A percentile compares a stretch with the other conserved stretches of the same genome.
These are phyloP conservation scores for Rosalia funebris DNA, from an alignment of 2,888 invertebrate species.

Conservation along the genomic window DNA sequence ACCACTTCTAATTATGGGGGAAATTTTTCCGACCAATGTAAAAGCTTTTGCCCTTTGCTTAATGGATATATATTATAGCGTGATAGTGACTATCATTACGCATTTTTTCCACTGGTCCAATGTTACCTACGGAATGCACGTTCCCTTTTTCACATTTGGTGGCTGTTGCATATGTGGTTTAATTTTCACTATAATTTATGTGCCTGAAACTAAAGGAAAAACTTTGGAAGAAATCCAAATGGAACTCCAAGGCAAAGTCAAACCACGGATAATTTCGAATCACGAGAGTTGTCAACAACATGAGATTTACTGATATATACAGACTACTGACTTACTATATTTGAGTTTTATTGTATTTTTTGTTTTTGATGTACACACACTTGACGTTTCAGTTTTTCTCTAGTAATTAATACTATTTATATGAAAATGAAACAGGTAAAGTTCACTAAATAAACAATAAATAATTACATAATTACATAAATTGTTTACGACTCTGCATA, in stretches of 20 bases:
- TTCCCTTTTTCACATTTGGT: constrained; percentile 64
- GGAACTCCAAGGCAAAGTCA: constrained; percentile 45
- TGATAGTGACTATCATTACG: constrained; percentile 64
- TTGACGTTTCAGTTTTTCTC: too few relatives aligned
- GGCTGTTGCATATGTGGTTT: constrained; percentile 58
- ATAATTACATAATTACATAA: too few relatives aligned
- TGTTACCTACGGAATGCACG: constrained; percentile 61
- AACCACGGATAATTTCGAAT: too few relatives aligned
- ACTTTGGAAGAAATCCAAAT: constrained; percentile 66
- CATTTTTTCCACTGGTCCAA: constrained; percentile 64
- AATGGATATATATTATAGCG: constrained; percentile 66
- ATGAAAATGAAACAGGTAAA: too few relatives aligned
- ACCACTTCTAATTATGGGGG: constrained; percentile 66
- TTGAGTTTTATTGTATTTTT: too few relatives aligned
- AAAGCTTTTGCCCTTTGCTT: constrained; percentile 69
- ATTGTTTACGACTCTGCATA: too few relatives aligned
- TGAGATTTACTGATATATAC: too few relatives aligned
- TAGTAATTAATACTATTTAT: too few relatives aligned
- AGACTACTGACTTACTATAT: too few relatives aligned
- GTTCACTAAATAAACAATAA: too few relatives aligned
- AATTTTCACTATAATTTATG: constrained; percentile 60
- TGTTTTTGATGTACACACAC: too few relatives aligned
- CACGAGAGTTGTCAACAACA: too few relatives aligned
- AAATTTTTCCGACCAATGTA: constrained; percentile 68
- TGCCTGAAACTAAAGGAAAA: constrained; percentile 68